Base-by-base conservation (phyloP, 2,888 invertebrate genomes). In the Achlya flavicornis region DNA sequence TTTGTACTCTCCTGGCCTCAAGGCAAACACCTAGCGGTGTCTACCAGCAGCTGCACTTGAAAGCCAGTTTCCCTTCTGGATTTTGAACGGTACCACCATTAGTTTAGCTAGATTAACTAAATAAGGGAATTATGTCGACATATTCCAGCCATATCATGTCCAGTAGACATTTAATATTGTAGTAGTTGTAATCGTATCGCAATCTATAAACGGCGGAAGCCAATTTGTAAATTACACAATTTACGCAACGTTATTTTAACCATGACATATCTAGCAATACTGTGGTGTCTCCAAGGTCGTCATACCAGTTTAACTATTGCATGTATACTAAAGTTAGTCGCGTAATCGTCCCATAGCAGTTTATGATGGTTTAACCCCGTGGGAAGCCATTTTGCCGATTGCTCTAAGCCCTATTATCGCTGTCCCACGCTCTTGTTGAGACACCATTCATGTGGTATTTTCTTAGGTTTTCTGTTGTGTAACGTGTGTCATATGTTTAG, bases 401-500 rank as follows among this genome's bases (percentile, higher is more conserved):
- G 41, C 16, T 41, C 59, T 53, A 19, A 63, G 67, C 67, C 65
- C 65, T 73, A 69, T 73, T 73, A 71, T 66, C 69, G 70, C 63
- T 66, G 58, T 79, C 78, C 62, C 78, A 77, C 76, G 78, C 67
- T 75, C 73, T 78, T 76, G 75, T 73, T 62, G 61, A 67, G 62
- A 66, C 61, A 53, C 26, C 58, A 58, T 41, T 59, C 57, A 59
- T 57, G 61, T 41, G 61, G 48, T 7, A 63, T 64, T 64, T 66
- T 61, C 62, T 69, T 66, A 32, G 53, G 53, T 62, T 67, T 64
- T 61, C 64, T 62, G 38, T 62, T 67, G 33, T n/a, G 63, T 53
- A 35, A 61, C 65, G n/a, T 65, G 46, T 61, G 57, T 53, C 60
- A 38, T 19, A 57, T 57, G 16, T 60, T 41, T 60, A 14, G 61